These are phyloP conservation scores for Lutjanus argentimaculatus DNA, from an alignment of 2,797 vertebrate species.

Conservation along the genomic window DNA sequence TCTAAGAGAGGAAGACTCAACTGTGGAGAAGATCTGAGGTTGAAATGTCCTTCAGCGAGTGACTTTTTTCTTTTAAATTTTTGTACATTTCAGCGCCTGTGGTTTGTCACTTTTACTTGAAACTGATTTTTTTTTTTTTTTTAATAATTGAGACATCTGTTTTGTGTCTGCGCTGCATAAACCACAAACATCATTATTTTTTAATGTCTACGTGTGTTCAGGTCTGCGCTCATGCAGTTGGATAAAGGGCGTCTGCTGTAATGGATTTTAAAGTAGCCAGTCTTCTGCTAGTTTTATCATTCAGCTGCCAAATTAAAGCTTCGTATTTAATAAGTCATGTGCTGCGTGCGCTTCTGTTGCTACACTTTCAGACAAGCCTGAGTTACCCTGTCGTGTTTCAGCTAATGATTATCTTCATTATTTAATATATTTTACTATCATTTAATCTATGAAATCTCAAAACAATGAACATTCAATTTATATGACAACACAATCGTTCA, in stretches of 20 bases:
- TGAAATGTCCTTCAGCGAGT: no score
- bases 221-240: background rate
- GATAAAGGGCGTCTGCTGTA: slow-evolving; percentile 28
- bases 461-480: background rate
- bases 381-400: background rate
- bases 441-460: background rate
- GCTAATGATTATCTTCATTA: background rate
- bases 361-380: background rate
- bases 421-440: background rate
- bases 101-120: no score
- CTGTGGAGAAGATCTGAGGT: no score
- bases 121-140: background rate
- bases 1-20: no score
- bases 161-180: slow-evolving; percentile 4
- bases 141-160: background rate
- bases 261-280: slow-evolving; percentile 60
- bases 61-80: no score
- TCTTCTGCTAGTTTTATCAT: slow-evolving; percentile 8
- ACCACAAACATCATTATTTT: background rate
- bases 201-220: slow-evolving; percentile 2
- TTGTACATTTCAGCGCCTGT: no score
- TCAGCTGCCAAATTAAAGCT: slow-evolving; percentile 28
- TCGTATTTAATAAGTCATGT: background rate
- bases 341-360: no score
- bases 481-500: background rate